Evolutionary conservation across 2,797 vertebrate species (phyloP).

Genomic region (Acipenser oxyrinchus): DNA sequence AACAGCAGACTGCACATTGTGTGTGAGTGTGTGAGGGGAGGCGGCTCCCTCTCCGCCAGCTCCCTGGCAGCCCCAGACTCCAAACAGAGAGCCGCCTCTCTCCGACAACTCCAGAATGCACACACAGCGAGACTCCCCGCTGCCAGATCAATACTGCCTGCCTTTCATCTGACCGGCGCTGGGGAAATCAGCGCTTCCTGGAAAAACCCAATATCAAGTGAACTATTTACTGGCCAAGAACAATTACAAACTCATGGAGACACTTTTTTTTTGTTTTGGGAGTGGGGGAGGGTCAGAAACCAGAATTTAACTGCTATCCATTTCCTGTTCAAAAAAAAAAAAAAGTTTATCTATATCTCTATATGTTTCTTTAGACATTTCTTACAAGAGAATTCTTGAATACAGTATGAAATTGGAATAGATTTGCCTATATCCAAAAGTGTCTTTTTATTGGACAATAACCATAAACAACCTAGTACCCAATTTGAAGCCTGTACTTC

Average conservation of each 20-base stretch:
- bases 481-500: no score
- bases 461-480: no score
- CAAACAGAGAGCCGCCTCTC: slow-evolving; percentile 25
- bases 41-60: slow-evolving; percentile 38
- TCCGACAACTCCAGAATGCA: slow-evolving; percentile 2
- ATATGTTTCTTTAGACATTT: no score
- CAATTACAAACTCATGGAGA: background rate
- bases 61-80: slow-evolving; percentile 25
- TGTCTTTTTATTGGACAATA: no score
- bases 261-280: background rate
- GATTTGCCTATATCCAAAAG: no score
- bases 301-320: no score
- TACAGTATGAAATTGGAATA: no score
- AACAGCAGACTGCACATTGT: slow-evolving; percentile 44
- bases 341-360: no score
- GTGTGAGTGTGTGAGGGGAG: slow-evolving; percentile 43
- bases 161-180: slow-evolving; percentile 71
- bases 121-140: slow-evolving; percentile 28
- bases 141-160: slow-evolving; percentile 62
- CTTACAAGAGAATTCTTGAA: no score
- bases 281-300: slow-evolving; percentile 13
- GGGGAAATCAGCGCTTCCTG: slow-evolving; percentile 61
- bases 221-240: slow-evolving; percentile 10
- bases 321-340: no score
- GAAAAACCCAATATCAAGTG: slow-evolving; percentile 57